Conservation (phyloP, 2,113 vertebrate species). For the Spheniscus mendiculus region DNA sequence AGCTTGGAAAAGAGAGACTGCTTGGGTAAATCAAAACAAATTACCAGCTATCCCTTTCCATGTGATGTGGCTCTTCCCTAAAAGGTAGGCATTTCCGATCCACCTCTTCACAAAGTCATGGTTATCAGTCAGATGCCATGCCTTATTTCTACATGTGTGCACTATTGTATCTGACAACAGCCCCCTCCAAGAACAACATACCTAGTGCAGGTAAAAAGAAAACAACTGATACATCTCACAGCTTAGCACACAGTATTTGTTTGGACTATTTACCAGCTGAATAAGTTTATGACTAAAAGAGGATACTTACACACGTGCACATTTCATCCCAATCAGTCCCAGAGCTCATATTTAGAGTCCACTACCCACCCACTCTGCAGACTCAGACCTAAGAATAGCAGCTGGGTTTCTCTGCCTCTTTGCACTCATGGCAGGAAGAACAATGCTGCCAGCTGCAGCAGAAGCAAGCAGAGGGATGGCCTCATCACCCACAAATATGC, state of each 20-base stretch:
- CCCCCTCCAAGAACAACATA: background rate
- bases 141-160: background rate
- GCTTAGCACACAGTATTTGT: background rate
- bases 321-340: background rate
- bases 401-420: background rate
- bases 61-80: background rate
- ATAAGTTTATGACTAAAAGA: background rate
- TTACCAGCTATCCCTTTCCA: background rate
- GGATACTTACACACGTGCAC: no score
- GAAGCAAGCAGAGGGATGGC: background rate
- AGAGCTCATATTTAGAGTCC: background rate
- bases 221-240: background rate
- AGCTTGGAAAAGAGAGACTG: background rate
- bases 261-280: background rate
- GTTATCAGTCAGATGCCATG: no score
- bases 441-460: background rate
- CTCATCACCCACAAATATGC: background rate
- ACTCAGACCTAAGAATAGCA: background rate
- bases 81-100: background rate
- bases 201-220: background rate
- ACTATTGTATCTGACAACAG: background rate
- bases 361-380: background rate
- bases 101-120: background rate
- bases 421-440: background rate
- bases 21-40: background rate